Evolutionary conservation across 2,888 invertebrate species (phyloP).

Genomic region (Oscheius sp.): DNA sequence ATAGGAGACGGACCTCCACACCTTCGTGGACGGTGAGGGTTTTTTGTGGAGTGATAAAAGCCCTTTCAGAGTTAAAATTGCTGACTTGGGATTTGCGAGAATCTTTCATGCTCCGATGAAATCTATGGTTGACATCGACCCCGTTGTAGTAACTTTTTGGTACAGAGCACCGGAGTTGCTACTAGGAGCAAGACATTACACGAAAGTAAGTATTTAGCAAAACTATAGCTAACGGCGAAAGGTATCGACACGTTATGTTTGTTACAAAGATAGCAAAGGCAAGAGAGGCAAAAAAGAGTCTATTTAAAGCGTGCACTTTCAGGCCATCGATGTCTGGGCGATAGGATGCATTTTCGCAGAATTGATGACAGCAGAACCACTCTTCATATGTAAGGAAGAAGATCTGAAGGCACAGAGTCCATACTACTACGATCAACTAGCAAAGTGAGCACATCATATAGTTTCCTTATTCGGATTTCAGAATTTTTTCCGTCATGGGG

Average conservation of each 20-base stretch:
- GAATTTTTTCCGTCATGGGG: conserved; percentile 99
- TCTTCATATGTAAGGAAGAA: conserved; percentile 98
- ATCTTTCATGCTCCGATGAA: conserved; percentile 97
- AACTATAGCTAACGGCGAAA: too few relatives aligned
- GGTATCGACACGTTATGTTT: too few relatives aligned
- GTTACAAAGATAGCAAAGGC: too few relatives aligned
- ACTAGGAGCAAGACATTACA: conserved; percentile 75
- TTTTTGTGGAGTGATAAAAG: not conserved
- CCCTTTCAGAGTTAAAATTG: conserved; percentile 75
- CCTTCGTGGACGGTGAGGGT: conserved; percentile 84
- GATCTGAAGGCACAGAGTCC: conserved; percentile 99
- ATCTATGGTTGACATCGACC: conserved; percentile 96
- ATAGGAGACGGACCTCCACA: conserved; percentile 92
- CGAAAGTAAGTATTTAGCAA: conserved; percentile 58
- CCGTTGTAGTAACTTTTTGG: conserved; percentile 98
- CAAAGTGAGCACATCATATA: conserved; percentile 34
- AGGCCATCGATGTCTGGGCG: conserved; percentile 74
- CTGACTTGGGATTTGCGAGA: conserved; percentile 99
- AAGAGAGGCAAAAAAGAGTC: too few relatives aligned
- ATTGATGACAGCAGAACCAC: conserved; percentile 96
- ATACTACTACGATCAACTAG: conserved; percentile 93
- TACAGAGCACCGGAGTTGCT: conserved; percentile 91
- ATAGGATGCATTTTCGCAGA: conserved; percentile 94
- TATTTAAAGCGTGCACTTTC: not conserved
- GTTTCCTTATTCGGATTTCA: conserved; percentile 54